Conservation (phyloP, 1,140 invertebrate species). For the Arion vulgaris region DNA sequence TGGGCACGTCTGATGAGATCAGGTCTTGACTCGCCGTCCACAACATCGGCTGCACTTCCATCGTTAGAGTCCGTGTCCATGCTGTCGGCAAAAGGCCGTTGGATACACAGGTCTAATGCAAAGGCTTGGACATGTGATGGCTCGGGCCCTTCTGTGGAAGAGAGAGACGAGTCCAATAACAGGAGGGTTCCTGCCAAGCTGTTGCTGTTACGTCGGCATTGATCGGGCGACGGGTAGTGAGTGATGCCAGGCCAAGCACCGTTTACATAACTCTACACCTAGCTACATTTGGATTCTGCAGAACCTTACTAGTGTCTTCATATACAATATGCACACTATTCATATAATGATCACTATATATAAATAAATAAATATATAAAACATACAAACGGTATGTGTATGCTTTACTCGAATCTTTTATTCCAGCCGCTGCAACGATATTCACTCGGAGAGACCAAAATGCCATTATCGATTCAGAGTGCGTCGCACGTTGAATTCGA, state of each 20-base stretch:
- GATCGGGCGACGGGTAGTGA: neutral
- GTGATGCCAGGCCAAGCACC: neutral
- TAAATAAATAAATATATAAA: too few relatives aligned
- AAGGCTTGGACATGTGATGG: constrained; percentile 27
- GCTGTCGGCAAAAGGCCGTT: constrained; percentile 23
- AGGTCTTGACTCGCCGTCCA: constrained; percentile 69
- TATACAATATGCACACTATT: neutral
- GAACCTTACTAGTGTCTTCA: too few relatives aligned
- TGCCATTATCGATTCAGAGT: too few relatives aligned
- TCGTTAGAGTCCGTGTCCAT: constrained; percentile 71
- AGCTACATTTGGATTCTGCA: neutral
- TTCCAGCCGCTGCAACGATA: too few relatives aligned
- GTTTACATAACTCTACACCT: constrained; percentile 18
- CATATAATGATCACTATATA: too few relatives aligned
- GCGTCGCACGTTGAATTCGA: too few relatives aligned
- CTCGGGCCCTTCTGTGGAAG: constrained; percentile 10
- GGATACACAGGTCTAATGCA: constrained; percentile 10
- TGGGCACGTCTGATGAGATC: constrained; percentile 70
- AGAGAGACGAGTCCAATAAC: neutral
- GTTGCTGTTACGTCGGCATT: constrained; percentile 17
- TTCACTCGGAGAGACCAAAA: too few relatives aligned
- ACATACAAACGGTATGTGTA: too few relatives aligned
- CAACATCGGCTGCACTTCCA: constrained; percentile 59
- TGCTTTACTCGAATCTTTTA: too few relatives aligned
- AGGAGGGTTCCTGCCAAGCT: neutral